Conservation (phyloP, 2,113 vertebrate genomes). For the Alethe diademata region DNA sequence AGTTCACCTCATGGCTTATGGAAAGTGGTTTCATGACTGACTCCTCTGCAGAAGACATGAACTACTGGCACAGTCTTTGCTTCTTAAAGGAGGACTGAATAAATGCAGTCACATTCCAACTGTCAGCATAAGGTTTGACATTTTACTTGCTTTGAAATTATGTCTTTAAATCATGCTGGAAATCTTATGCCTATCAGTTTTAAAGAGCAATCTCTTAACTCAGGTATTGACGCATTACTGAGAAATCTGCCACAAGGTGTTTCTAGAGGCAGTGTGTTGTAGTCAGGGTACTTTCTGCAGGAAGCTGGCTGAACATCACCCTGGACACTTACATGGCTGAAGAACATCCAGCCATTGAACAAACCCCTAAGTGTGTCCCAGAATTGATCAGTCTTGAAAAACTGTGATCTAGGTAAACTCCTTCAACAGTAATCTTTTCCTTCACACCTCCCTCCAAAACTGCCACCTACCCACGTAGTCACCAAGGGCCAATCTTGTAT, state of each 20-base stretch:
- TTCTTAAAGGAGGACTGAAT: conserved; percentile 34
- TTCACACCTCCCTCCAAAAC: neutral
- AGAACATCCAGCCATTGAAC: neutral
- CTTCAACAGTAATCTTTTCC: neutral
- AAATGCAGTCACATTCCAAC: conserved; percentile 15
- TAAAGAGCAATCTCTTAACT: neutral
- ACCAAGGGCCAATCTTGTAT: neutral
- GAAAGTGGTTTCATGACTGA: neutral
- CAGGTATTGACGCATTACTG: neutral
- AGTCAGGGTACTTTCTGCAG: neutral
- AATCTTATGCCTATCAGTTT: neutral
- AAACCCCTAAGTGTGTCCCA: neutral
- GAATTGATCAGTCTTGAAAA: neutral
- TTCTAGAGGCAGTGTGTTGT: neutral
- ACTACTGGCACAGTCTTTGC: neutral
- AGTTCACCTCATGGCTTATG: neutral
- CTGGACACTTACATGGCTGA: neutral
- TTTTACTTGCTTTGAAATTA: conserved; percentile 48
- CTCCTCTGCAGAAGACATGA: neutral
- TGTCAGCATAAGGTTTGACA: neutral
- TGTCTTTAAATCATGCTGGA: conserved; percentile 8
- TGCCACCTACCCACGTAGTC: accelerated
- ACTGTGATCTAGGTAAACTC: neutral
- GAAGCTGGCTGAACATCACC: neutral
- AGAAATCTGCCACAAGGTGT: neutral